These are phyloP conservation scores for Epinotia brunnichana DNA, from an alignment of 2,888 invertebrate genomes.

Conservation along the genomic window DNA sequence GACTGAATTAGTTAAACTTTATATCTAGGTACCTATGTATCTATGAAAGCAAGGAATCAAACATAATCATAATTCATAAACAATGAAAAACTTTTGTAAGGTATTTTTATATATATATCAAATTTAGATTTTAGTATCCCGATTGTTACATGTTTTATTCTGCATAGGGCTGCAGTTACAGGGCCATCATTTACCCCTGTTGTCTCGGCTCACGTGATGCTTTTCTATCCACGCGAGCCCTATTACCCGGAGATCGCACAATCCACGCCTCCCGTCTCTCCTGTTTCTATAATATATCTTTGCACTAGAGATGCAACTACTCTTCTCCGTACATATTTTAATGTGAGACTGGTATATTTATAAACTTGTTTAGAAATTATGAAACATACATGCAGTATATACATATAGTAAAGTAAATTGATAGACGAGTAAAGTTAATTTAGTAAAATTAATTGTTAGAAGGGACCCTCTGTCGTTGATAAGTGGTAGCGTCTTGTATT, in stretches of 20 bases:
- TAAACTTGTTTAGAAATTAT: neutral
- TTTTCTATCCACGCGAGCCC: neutral
- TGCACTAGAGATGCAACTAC: neutral
- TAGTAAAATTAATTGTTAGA: slow-evolving; percentile 9
- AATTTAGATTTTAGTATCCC: no score
- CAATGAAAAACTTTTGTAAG: no score
- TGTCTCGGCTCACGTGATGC: neutral
- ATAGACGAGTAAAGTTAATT: neutral
- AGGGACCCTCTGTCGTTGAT: slow-evolving; percentile 9
- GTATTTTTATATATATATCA: no score
- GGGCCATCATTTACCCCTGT: neutral
- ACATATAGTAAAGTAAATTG: neutral
- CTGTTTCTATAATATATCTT: neutral
- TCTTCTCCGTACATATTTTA: neutral
- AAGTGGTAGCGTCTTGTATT: slow-evolving; percentile 26
- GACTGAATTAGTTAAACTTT: no score
- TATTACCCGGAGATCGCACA: neutral
- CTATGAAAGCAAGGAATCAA: no score
- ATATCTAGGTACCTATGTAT: no score
- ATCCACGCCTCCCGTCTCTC: neutral
- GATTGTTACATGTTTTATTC: neutral
- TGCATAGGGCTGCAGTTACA: neutral
- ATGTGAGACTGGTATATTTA: neutral
- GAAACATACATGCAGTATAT: no score
- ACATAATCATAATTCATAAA: no score